Percentiles rank a stretch among this genome's conserved stretches.
These are phyloP conservation scores for Apomyelois bistriatella DNA, from an alignment of 2,888 invertebrate genomes.

Conservation along the genomic window DNA sequence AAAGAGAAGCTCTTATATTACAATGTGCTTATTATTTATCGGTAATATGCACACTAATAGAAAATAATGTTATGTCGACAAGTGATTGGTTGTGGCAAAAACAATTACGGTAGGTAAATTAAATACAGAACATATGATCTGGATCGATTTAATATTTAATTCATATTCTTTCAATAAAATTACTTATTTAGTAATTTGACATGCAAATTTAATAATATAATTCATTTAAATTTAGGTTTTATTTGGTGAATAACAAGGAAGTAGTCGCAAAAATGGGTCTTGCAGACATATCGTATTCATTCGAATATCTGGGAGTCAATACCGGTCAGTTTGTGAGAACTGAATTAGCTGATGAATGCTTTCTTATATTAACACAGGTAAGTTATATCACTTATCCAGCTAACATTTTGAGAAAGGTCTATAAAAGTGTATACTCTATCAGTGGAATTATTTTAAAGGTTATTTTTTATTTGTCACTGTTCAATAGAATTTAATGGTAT, in stretches of 20 bases:
- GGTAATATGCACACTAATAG: constrained; percentile 88
- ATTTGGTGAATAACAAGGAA: constrained; percentile 79
- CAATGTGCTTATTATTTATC: constrained; percentile 95
- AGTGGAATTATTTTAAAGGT: too few species aligned
- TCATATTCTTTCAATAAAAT: too few species aligned
- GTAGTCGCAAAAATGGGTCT: constrained; percentile 93
- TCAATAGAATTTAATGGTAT: too few species aligned
- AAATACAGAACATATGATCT: too few species aligned
- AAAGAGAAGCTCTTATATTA: constrained; percentile 94
- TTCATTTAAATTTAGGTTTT: constrained; percentile 79
- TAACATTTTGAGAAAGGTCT: too few species aligned
- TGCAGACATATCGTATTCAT: constrained; percentile 96
- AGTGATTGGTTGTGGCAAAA: constrained; percentile 97
- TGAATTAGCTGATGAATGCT: constrained; percentile 97
- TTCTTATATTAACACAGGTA: constrained; percentile 96
- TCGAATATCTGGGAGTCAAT: constrained; percentile 98
- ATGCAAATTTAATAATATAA: too few species aligned
- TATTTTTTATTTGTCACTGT: too few species aligned
- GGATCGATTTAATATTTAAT: too few species aligned
- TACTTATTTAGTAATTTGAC: too few species aligned
- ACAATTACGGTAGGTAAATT: constrained; percentile 85
- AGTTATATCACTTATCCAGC: constrained; percentile 12
- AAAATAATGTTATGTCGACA: constrained; percentile 82
- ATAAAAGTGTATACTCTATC: too few species aligned
- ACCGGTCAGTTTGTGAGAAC: constrained; percentile 97